Evolutionary conservation across 2,888 invertebrate genomes (phyloP).

Genomic region (Ormyrus pomaceus): DNA sequence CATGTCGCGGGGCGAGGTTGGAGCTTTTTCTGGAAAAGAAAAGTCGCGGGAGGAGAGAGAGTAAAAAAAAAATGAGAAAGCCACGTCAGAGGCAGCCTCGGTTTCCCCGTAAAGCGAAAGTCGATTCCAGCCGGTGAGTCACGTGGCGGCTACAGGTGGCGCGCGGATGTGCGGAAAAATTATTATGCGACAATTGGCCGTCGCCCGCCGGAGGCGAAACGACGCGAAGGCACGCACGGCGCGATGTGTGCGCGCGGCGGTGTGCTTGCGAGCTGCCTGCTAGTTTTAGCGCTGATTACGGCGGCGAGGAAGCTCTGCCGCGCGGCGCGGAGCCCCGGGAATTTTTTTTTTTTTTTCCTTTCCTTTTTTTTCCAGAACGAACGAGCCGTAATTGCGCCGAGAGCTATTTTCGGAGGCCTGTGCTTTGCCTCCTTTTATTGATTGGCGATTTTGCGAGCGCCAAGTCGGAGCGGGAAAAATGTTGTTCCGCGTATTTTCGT

Average conservation of each 20-base stretch:
- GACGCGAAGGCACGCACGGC: neutral
- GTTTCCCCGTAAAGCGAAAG: slow-evolving; percentile 15
- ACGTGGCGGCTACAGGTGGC: slow-evolving; percentile 28
- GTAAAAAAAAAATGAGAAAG: slow-evolving; percentile 14
- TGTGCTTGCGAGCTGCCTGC: neutral
- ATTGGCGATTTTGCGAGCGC: no score
- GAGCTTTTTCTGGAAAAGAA: neutral
- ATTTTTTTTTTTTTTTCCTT: no score
- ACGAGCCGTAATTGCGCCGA: no score
- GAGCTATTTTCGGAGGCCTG: no score
- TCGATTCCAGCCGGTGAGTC: slow-evolving; percentile 37
- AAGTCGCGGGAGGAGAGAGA: neutral
- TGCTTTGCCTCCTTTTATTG: no score
- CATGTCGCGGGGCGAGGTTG: slow-evolving; percentile 1
- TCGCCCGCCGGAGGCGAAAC: neutral
- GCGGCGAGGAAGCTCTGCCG: no score
- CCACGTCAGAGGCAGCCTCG: slow-evolving; percentile 5
- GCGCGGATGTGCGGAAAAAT: slow-evolving; percentile 7
- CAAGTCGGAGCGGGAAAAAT: no score
- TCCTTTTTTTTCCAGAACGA: no score
- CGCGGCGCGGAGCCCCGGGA: no score
- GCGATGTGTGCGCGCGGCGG: neutral
- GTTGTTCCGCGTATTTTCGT: no score
- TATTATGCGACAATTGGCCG: slow-evolving; percentile 19
- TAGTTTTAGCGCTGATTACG: no score